These are phyloP conservation scores for Epinotia bilunana DNA, from an alignment of 2,888 invertebrate genomes.

Conservation along the genomic window DNA sequence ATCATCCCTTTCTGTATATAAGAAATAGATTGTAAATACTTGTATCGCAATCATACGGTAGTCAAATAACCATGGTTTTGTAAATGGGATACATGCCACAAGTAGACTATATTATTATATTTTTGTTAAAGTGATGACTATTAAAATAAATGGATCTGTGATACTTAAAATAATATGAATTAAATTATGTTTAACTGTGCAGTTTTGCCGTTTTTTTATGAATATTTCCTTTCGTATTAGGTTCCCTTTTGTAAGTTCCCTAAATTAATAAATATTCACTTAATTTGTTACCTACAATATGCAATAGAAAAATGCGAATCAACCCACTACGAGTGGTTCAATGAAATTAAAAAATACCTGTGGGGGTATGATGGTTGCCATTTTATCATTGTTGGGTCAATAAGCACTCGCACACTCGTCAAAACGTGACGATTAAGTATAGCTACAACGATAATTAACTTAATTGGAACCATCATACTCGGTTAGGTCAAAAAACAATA, in stretches of 20 bases:
- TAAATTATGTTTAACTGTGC: slow-evolving; percentile 85
- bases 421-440: no score
- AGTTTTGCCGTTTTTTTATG: slow-evolving; percentile 55
- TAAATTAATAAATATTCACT: not conserved
- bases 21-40: slow-evolving; percentile 74
- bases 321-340: not conserved
- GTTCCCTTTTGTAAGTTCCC: not conserved
- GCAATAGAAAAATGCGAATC: not conserved
- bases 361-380: no score
- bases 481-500: no score
- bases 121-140: slow-evolving; percentile 84
- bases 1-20: slow-evolving; percentile 69
- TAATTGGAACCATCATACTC: no score
- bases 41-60: slow-evolving; percentile 61
- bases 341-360: not conserved
- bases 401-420: no score
- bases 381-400: no score
- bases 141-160: slow-evolving; percentile 84
- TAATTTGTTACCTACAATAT: not conserved
- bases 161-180: slow-evolving; percentile 84
- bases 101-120: slow-evolving; percentile 78
- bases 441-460: no score
- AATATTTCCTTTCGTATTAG: not conserved
- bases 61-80: slow-evolving; percentile 64
- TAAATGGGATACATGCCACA: slow-evolving; percentile 70